Conservation (phyloP, 2,113 vertebrate species). For the Varanus komodoensis region DNA sequence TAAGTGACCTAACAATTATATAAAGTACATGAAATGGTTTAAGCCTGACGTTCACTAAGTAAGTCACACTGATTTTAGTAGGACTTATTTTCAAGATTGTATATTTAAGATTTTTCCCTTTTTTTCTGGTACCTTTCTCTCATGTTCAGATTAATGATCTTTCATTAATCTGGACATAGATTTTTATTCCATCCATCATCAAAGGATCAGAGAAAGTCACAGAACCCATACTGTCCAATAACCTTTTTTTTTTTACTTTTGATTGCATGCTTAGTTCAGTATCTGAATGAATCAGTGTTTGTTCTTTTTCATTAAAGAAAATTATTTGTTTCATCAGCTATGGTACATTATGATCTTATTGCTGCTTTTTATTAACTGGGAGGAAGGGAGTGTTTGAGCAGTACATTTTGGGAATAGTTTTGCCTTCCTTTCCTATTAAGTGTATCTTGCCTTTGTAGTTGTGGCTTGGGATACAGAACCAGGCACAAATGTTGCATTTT, state of each 20-base stretch:
- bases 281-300: constrained; percentile 30
- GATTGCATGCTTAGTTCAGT: not conserved
- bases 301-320: constrained; percentile 20
- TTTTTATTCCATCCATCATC: constrained; percentile 16
- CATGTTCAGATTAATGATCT: not conserved
- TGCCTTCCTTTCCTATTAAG: not conserved
- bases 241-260: not conserved
- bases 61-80: not conserved
- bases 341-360: constrained; percentile 38
- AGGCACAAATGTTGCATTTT: not conserved
- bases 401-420: constrained; percentile 17
- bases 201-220: constrained; percentile 1
- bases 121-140: not conserved
- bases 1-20: not conserved
- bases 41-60: not conserved
- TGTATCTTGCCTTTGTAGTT: not conserved
- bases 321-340: not conserved
- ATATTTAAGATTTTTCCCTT: not conserved
- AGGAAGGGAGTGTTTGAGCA: not conserved
- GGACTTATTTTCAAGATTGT: not conserved
- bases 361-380: not conserved
- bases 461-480: not conserved
- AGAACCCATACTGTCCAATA: not conserved
- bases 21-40: constrained; percentile 16
- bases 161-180: not conserved